Conservation (phyloP, 1,140 invertebrate genomes). For the Trichomalopsis sarcophagae region DNA sequence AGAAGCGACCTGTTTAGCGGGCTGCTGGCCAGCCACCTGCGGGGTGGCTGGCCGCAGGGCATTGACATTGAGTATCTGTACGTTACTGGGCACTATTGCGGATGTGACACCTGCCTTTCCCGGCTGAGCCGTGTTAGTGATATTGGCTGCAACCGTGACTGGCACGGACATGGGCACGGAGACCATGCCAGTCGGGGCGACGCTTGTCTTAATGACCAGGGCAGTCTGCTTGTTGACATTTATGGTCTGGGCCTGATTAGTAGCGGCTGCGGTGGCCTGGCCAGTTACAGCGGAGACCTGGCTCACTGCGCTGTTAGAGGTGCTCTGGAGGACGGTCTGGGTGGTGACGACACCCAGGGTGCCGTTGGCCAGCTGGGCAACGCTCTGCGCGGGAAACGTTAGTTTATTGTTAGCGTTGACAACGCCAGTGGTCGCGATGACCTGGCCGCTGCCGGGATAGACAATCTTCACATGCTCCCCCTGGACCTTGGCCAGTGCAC, state of each 20-base stretch:
- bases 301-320: slow-evolving; percentile 62
- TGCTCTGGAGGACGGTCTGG: slow-evolving; percentile 64
- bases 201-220: slow-evolving; percentile 82
- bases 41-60: slow-evolving; percentile 82
- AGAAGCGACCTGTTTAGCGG: slow-evolving; percentile 81
- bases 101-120: slow-evolving; percentile 76
- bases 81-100: slow-evolving; percentile 81
- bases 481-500: slow-evolving; percentile 41
- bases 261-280: slow-evolving; percentile 33
- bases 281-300: slow-evolving; percentile 51
- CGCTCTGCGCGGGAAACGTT: slow-evolving; percentile 43
- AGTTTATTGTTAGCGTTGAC: slow-evolving; percentile 49
- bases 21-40: slow-evolving; percentile 83
- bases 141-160: slow-evolving; percentile 73
- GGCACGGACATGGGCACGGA: slow-evolving; percentile 83
- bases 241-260: slow-evolving; percentile 52
- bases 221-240: slow-evolving; percentile 78
- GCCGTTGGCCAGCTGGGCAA: slow-evolving; percentile 68
- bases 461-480: slow-evolving; percentile 73
- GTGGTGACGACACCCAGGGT: slow-evolving; percentile 67
- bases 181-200: slow-evolving; percentile 78
- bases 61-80: slow-evolving; percentile 89
- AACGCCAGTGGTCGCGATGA: slow-evolving; percentile 63
- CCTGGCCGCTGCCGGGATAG: slow-evolving; percentile 70
- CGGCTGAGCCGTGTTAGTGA: slow-evolving; percentile 71